A percentile compares a stretch with the other conserved stretches of the same genome.
Evolutionary conservation across 1,140 invertebrate species (phyloP).

Genomic region (Penaeus japonicus): DNA sequence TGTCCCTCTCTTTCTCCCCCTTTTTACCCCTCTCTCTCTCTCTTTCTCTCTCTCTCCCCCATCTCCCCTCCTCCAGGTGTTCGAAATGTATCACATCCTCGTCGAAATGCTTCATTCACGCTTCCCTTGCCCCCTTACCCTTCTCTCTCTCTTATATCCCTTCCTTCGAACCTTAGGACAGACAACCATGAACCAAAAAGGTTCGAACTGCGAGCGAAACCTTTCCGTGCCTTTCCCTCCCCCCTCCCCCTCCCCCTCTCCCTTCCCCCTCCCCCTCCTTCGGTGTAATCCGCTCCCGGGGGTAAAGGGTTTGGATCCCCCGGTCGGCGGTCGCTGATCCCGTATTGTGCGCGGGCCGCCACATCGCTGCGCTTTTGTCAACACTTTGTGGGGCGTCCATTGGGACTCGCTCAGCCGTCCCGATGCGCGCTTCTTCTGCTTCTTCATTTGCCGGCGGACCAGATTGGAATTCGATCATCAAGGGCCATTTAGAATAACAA

Average conservation of each 20-base stretch:
- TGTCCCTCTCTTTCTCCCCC: background rate
- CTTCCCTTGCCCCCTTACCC: background rate
- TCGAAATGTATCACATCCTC: background rate
- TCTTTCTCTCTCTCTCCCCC: background rate
- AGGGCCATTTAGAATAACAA: constrained; percentile 1
- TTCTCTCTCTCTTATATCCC: background rate
- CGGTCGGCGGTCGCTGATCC: constrained; percentile 40
- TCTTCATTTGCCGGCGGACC: constrained; percentile 25
- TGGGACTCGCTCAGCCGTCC: constrained; percentile 32
- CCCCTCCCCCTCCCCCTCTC: background rate
- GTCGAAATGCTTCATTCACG: background rate
- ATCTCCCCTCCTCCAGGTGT: too few species aligned
- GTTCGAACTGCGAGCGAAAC: background rate
- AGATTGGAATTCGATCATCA: constrained; percentile 24
- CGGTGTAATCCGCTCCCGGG: background rate
- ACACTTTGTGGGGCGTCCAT: constrained; percentile 39
- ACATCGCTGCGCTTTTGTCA: constrained; percentile 52
- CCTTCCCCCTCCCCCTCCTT: background rate
- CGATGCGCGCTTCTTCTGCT: constrained; percentile 3
- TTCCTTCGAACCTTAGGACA: background rate
- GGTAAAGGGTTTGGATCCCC: constrained; percentile 35
- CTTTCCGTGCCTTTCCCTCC: background rate
- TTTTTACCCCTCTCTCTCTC: background rate
- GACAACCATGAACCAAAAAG: background rate
- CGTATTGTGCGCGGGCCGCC: constrained; percentile 38